These are phyloP conservation scores for Lepus townsendii DNA, from an alignment of 2,797 vertebrate genomes.

Conservation along the genomic window DNA sequence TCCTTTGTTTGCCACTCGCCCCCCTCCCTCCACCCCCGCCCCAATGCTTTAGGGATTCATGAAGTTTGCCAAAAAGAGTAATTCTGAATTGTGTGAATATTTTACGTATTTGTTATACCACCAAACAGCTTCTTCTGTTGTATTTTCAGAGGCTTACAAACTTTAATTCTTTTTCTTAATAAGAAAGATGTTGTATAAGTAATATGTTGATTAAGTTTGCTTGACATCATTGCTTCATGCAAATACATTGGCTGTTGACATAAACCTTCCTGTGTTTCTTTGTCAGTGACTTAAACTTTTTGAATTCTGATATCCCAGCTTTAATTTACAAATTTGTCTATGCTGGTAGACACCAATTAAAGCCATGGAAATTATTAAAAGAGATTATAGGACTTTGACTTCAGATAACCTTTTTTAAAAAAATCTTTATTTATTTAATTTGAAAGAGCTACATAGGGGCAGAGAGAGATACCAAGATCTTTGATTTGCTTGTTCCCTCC, in stretches of 20 bases:
- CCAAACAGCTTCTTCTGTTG: not conserved
- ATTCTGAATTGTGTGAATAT: not conserved
- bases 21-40: not conserved
- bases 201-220: constrained; percentile 26
- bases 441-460: too few relatives aligned
- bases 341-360: constrained; percentile 18
- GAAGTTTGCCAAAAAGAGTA: not conserved
- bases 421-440: not conserved
- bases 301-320: not conserved
- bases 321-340: constrained; percentile 36
- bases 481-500: too few relatives aligned
- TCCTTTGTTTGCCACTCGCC: not conserved
- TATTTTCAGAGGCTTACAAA: constrained; percentile 28
- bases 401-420: not conserved
- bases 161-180: not conserved
- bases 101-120: not conserved
- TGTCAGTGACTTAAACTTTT: constrained; percentile 6
- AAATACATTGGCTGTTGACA: constrained; percentile 1
- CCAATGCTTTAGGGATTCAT: not conserved
- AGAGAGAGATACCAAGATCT: too few relatives aligned
- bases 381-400: not conserved
- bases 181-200: not conserved
- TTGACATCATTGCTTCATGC: not conserved
- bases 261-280: not conserved
- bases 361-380: not conserved